A percentile compares a stretch with the other conserved stretches of the same genome.
Evolutionary conservation across 2,797 vertebrate species (phyloP).

Genomic region (Lophotriccus pileatus): DNA sequence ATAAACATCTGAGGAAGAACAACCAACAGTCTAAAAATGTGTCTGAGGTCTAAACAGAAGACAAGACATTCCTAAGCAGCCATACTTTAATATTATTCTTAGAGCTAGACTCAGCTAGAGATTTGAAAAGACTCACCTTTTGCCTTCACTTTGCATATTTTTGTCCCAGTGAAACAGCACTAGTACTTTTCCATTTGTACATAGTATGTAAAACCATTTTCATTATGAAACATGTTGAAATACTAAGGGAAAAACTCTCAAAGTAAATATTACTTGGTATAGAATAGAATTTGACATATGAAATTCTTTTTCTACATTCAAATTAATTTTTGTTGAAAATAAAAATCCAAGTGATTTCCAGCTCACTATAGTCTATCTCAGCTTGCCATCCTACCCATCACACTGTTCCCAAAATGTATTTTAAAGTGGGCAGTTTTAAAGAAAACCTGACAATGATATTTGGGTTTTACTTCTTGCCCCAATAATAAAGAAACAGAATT

Average conservation of each 20-base stretch:
- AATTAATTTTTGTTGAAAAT: neutral
- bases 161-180: neutral
- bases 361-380: neutral
- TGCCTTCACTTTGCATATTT: neutral
- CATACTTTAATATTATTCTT: conserved; percentile 46
- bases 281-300: neutral
- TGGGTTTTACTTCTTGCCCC: neutral
- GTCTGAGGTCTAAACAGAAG: conserved; percentile 32
- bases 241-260: neutral
- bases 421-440: neutral
- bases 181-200: neutral
- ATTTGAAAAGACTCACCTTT: neutral
- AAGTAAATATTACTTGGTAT: neutral
- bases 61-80: conserved; percentile 14
- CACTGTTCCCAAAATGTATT: neutral
- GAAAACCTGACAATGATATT: neutral
- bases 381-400: neutral
- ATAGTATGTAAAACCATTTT: neutral
- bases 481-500: neutral
- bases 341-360: neutral
- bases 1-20: conserved; percentile 34
- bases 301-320: neutral
- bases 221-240: neutral
- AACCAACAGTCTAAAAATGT: conserved; percentile 48
- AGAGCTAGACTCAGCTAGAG: neutral